Evolutionary conservation across 1,140 invertebrate genomes (phyloP), one percentile per base, ranked within the genome.

Genomic region (Lucilia sericata): DNA sequence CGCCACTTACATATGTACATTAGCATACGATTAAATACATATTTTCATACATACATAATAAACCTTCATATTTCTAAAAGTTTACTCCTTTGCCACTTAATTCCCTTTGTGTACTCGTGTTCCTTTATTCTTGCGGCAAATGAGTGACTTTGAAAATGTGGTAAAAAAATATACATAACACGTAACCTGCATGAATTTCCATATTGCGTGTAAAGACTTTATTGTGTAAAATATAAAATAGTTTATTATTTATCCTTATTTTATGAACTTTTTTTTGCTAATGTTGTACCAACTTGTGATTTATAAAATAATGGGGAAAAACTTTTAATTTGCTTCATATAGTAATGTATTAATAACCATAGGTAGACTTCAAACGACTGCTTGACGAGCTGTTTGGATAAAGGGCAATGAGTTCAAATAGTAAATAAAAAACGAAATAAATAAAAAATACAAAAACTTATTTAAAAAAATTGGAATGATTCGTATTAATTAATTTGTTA

Each of bases 231-330:
- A 51, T 21, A 78, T 78, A 51, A 80, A 80, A 49, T 80, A 10
- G n/a, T 80, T 80, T 49, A 80, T 80, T 80, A 42, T 42, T 42
- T 42, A 80, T 80, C 76, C 76, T 49, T 80, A 80, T 80, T 80
- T 80, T 80, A 80, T 80, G 17, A 80, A 19, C 21, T 51, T 12
- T 21, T n/a, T 47, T 78, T 9, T 2, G 36, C 75, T n/a, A 9
- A 25, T n/a, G 51, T 55, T 55, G 17, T 55, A 12, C 51, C 51
- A 55, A 4, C 51, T 55, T 55, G 51, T 55, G 51, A 55, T 55
- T 55, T 55, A 17, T 12, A 55, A 55, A 55, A 55, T 55, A 17
- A n/a, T 55, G 51, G 3, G 3, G 4, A 55, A 17, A 55, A 8
- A 42, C 10, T 42, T 42, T 42, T 42, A 42, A 42, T 42, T 42